Conservation (phyloP, 2,113 vertebrate genomes). For the Peucedramus taeniatus region DNA sequence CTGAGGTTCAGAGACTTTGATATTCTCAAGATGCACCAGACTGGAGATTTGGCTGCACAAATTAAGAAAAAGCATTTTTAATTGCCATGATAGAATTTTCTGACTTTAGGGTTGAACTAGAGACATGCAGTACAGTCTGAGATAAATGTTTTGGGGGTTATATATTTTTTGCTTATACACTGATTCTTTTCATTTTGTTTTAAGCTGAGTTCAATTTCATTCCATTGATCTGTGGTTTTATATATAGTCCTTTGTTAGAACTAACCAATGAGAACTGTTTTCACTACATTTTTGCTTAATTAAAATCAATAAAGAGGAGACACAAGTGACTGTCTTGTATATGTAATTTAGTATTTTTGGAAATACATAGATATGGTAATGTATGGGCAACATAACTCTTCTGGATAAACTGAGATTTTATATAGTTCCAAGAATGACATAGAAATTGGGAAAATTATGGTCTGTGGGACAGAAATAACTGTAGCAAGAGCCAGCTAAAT, state of each 20-base stretch:
- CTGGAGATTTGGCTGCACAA: background rate
- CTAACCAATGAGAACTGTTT: background rate
- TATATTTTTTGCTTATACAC: background rate
- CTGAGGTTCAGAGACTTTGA: background rate
- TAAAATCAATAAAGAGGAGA: background rate
- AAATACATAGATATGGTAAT: background rate
- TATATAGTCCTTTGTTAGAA: background rate
- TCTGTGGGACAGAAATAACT: background rate
- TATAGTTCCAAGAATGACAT: background rate
- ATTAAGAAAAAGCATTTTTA: background rate
- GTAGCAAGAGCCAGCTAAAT: background rate
- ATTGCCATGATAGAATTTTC: background rate
- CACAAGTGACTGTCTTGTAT: background rate
- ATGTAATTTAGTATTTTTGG: background rate
- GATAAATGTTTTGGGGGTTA: background rate
- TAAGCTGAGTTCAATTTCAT: background rate
- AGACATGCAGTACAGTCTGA: background rate
- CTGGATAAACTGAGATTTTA: background rate
- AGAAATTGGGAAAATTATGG: background rate
- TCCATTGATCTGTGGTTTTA: background rate
- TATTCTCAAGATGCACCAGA: background rate
- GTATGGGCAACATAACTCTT: background rate
- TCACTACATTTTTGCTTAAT: background rate
- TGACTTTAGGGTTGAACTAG: background rate
- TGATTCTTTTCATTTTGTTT: background rate